phyloP scores from a whole-genome alignment of 2,113 vertebrate species.

The Neopipo cinnamomea region DNA sequence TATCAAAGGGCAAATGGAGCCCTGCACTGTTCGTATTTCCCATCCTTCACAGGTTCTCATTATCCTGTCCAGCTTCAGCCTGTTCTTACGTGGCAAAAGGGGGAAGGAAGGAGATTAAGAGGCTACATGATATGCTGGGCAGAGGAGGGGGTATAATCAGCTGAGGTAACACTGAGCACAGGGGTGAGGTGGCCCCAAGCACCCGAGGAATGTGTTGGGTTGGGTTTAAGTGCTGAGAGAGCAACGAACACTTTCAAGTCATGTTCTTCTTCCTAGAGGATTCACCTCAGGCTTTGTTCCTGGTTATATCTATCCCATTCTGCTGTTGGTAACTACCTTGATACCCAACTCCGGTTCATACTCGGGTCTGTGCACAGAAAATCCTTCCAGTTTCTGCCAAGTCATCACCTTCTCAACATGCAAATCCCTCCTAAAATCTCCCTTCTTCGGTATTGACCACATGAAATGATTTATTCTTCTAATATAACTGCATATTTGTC shows the following conservation, averaged over 20 bases:
- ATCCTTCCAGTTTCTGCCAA: background rate
- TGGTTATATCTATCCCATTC: background rate
- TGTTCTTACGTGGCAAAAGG: rapidly evolving
- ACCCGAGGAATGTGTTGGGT: background rate
- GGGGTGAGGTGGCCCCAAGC: background rate
- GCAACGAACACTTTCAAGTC: background rate
- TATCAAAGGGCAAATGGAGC: background rate
- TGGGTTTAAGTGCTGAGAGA: background rate
- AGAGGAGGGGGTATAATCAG: no score
- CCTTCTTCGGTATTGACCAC: background rate
- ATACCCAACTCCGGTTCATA: background rate
- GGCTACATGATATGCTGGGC: rapidly evolving
- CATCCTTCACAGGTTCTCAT: background rate
- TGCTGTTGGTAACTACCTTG: background rate
- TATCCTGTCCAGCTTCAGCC: background rate
- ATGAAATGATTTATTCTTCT: background rate
- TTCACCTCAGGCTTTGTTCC: background rate
- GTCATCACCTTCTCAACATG: background rate
- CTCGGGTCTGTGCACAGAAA: background rate
- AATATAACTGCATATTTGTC: background rate
- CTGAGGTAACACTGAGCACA: rapidly evolving
- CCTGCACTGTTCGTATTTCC: background rate
- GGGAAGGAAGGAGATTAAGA: background rate
- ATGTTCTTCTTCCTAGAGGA: background rate
- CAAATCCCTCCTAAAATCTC: background rate